A percentile compares a stretch with the other conserved stretches of the same genome.
These are phyloP conservation scores for Lycopodina hypogea DNA, from an alignment of 37 sponge, comb jelly and placozoan genomes.

Conservation along the genomic window DNA sequence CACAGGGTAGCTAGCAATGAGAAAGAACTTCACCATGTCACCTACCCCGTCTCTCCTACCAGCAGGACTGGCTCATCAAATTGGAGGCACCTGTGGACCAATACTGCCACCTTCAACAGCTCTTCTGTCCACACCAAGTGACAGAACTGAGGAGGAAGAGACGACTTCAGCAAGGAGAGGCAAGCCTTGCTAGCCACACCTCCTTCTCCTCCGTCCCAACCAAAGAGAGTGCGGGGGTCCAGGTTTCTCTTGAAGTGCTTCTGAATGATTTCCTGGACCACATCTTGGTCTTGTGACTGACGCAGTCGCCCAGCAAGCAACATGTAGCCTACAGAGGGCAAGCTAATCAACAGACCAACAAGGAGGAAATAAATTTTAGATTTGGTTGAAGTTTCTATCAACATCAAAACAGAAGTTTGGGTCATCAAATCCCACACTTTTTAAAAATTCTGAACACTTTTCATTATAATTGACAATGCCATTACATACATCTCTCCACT, in stretches of 20 bases:
- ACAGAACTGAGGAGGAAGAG: conserved; percentile 24
- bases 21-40: background rate
- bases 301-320: conserved; percentile 87
- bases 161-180: conserved; percentile 8
- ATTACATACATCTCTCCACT: too few relatives aligned
- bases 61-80: conserved; percentile 93
- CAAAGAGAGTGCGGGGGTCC: conserved; percentile 48
- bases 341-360: background rate
- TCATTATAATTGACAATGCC: too few relatives aligned
- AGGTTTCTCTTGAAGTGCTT: conserved; percentile 84
- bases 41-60: conserved; percentile 94
- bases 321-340: conserved; percentile 71
- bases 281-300: conserved; percentile 52
- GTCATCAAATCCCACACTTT: too few relatives aligned
- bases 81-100: conserved; percentile 74
- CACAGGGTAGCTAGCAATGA: too few relatives aligned
- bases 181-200: conserved; percentile 36
- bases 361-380: too few relatives aligned
- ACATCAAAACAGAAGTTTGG: too few relatives aligned
- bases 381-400: too few relatives aligned
- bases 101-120: conserved; percentile 71
- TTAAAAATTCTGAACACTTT: too few relatives aligned
- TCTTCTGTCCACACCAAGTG: conserved; percentile 83
- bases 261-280: conserved; percentile 65
- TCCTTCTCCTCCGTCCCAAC: conserved; percentile 36